These are phyloP conservation scores for Ptilodon capucinus DNA, from an alignment of 2,888 invertebrate species.

Conservation along the genomic window DNA sequence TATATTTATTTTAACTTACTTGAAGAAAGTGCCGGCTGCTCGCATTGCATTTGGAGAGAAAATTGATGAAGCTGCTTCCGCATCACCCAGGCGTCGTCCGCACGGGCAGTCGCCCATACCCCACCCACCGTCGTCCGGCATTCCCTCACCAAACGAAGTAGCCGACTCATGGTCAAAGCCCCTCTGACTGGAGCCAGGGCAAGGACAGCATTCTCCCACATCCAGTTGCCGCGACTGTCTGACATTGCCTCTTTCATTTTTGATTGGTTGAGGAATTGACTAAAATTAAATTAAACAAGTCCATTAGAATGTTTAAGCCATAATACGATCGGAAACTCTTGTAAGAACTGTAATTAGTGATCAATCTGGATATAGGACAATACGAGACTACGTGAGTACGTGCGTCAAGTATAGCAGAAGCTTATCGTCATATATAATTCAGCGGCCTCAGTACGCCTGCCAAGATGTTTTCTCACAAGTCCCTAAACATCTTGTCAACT, in stretches of 20 bases:
- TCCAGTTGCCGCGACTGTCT: slow-evolving; percentile 36
- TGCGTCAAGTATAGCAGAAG: neutral
- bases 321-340: too few species aligned
- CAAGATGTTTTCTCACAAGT: too few species aligned
- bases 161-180: neutral
- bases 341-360: too few species aligned
- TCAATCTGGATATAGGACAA: neutral
- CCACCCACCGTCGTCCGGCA: slow-evolving; percentile 10
- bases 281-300: slow-evolving; percentile 33
- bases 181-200: slow-evolving; percentile 33
- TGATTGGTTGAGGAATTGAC: slow-evolving; percentile 51
- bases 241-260: slow-evolving; percentile 23
- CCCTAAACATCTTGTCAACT: too few species aligned
- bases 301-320: neutral
- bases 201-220: slow-evolving; percentile 61
- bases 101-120: slow-evolving; percentile 51
- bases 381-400: neutral
- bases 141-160: slow-evolving; percentile 1
- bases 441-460: too few species aligned
- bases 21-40: slow-evolving; percentile 39
- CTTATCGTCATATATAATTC: neutral
- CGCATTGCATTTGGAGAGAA: slow-evolving; percentile 49
- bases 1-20: slow-evolving; percentile 34
- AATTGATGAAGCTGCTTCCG: slow-evolving; percentile 57
- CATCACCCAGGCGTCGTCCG: slow-evolving; percentile 43